These are phyloP conservation scores for Calcarius lapponicus DNA, from an alignment of 2,797 vertebrate species.

Conservation along the genomic window DNA sequence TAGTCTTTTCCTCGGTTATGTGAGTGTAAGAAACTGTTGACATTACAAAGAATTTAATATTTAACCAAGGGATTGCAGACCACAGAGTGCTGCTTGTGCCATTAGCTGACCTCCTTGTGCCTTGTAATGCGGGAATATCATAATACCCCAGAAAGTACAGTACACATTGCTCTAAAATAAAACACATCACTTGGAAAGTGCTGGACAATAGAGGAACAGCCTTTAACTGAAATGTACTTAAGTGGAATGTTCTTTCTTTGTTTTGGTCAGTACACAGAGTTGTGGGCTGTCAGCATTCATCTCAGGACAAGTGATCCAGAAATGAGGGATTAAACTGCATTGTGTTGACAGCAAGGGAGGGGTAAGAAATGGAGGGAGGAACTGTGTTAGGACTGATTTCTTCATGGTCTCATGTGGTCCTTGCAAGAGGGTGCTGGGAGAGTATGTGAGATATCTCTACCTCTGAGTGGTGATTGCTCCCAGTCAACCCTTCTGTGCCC, in stretches of 20 bases:
- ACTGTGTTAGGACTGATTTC: not conserved
- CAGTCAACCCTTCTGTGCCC: not conserved
- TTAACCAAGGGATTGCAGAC: not conserved
- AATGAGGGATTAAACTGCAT: not conserved
- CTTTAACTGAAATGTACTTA: not conserved
- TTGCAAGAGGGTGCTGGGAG: not conserved
- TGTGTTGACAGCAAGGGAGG: not conserved
- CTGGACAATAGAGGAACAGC: not conserved
- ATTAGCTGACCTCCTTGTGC: not conserved
- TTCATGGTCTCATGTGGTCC: not conserved
- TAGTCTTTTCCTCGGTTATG: not conserved
- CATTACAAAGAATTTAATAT: not conserved
- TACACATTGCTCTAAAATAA: not conserved
- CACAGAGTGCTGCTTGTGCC: not conserved
- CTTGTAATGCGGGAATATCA: not conserved
- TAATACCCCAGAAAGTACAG: not conserved
- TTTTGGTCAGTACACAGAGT: not conserved
- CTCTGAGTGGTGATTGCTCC: not conserved
- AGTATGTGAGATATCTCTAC: not conserved
- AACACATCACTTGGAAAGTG: rapidly evolving
- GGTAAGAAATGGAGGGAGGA: not conserved
- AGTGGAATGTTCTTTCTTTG: not conserved
- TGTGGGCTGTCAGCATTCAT: not conserved
- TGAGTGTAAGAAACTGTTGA: not conserved
- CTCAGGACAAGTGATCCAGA: not conserved